phyloP scores from a whole-genome alignment of 92 coral and sea anemone species.

The Chrysogorgia sp. region DNA sequence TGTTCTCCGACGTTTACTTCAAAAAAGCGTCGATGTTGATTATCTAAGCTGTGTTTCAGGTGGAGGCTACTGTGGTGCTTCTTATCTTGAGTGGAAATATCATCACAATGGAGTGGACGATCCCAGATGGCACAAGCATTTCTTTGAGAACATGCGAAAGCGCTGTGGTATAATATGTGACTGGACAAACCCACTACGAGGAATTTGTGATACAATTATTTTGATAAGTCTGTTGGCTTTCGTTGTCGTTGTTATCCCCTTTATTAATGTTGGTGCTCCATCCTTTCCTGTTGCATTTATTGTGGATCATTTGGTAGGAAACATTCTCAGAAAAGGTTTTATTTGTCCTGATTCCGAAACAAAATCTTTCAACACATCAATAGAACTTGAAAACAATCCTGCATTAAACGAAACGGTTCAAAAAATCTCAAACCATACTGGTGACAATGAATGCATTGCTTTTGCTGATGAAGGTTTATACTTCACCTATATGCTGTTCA shows the following conservation, averaged over 20 bases:
- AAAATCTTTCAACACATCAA: conserved; percentile 24
- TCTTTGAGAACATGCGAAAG: conserved; percentile 72
- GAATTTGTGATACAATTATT: conserved; percentile 49
- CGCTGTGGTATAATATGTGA: conserved; percentile 56
- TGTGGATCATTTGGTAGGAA: conserved; percentile 73
- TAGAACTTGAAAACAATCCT: neutral
- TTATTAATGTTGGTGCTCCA: conserved; percentile 53
- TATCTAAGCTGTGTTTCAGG: conserved; percentile 86
- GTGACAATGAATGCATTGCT: conserved; percentile 26
- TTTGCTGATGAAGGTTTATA: conserved; percentile 19
- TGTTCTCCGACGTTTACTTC: conserved; percentile 77
- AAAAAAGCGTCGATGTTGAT: conserved; percentile 64
- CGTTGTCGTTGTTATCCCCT: conserved; percentile 68
- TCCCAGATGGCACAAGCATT: conserved; percentile 78
- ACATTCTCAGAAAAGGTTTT: conserved; percentile 65
- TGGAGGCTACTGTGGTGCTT: conserved; percentile 83
- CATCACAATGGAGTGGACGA: conserved; percentile 75
- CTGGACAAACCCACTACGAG: conserved; percentile 73
- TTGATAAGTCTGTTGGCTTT: conserved; percentile 41
- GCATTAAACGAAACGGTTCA: conserved; percentile 26
- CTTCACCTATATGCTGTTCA: conserved; percentile 15
- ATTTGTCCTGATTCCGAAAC: conserved; percentile 56
- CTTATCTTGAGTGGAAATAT: conserved; percentile 89
- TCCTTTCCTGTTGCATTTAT: conserved; percentile 71
- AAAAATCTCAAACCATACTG: conserved; percentile 10